Evolutionary conservation across 1,140 invertebrate genomes (phyloP), one percentile per base, ranked within the genome.

Genomic region (Sinella curviseta): DNA sequence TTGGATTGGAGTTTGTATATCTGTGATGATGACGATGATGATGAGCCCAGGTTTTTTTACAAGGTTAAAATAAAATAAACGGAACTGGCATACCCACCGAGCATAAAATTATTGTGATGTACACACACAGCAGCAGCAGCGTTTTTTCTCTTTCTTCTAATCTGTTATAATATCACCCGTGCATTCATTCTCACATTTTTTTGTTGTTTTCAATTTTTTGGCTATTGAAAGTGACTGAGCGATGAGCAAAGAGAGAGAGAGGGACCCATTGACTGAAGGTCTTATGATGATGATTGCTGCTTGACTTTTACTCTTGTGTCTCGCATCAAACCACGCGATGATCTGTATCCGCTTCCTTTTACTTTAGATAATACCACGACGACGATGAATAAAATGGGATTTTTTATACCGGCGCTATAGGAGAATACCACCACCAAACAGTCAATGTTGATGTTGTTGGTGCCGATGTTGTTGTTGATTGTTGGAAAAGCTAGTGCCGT

Each of bases 41-140:
- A 2, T 12, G 65, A 33, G 65, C 31, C 12, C 26, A 30, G 30
- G 26, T 70, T 70, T 60, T 26, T 60, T 60, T 60, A n/a, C 57
- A 31, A 70, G 65, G 28, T 70, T 2, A 70, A 70, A 70, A 70
- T 70, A 33, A 70, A 70, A 33, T 70, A 70, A 70, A 70, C 65
- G 65, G 65, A 70, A 70, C 65, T 70, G 31, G 65, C 65, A 33
- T 31, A 70, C 65, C 65, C 30, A 70, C 31, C 12, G 65, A 70
- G 65, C 31, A 70, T 70, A 70, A 70, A 70, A 31, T 70, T 4
- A 70, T 31, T 17, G 31, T n/a, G 65, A 33, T 33, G 65, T 12
- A 48, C 65, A 70, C 65, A 70, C 24, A 24, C 55, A 17, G 14
- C 12, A 26, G 55, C 12, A 48, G 39, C 55, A n/a, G n/a, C n/a